Evolutionary conservation across 2,888 invertebrate genomes (phyloP), one percentile per base, ranked within the genome.

Genomic region (Blera fallax): DNA sequence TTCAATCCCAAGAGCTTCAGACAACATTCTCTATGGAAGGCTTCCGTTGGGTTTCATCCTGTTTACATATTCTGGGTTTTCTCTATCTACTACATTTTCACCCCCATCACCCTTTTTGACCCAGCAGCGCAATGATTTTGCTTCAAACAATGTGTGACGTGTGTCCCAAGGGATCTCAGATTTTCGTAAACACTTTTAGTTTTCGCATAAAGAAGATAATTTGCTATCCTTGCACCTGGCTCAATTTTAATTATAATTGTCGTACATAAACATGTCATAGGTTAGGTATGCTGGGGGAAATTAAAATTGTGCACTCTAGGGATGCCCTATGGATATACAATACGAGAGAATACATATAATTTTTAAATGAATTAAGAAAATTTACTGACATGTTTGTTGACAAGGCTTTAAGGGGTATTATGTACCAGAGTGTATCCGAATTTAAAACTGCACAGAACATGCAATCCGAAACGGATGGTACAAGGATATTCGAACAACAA

Each of bases 121-220:
- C 21, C 58, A 56, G 27, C 24, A 82, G 8, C 40, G 29, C 27
- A 52, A 82, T 77, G 76, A 65, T 64, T 82, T 50, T 21, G 29
- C 29, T 54, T 72, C 34, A 78, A 62, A 54, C 78, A 60, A 60
- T 70, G 37, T 78, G 67, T 78, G 78, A 78, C 58, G 52, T 67
- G 29, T 29, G 52, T 70, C 77, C 7, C 70, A 18, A 8, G 50
- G 50, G 77, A 64, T 50, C 54, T 24, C n/a, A 78, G 67, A 73
- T 73, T 78, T 78, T 48, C 29, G 10, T 48, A 67, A 78, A 60
- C 37, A 78, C 52, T 62, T 27, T 54, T 34, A 48, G 45, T 45
- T 69, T 48, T 40, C 40, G 45, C 43, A 77, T 54, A 62, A 54
- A 50, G n/a, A 72, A 37, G 52, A 48, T 45, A 48, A 67, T 67